Evolutionary conservation across 2,888 invertebrate species (phyloP), one percentile per base, ranked within the genome.

Genomic region (Limulus polyphemus): DNA sequence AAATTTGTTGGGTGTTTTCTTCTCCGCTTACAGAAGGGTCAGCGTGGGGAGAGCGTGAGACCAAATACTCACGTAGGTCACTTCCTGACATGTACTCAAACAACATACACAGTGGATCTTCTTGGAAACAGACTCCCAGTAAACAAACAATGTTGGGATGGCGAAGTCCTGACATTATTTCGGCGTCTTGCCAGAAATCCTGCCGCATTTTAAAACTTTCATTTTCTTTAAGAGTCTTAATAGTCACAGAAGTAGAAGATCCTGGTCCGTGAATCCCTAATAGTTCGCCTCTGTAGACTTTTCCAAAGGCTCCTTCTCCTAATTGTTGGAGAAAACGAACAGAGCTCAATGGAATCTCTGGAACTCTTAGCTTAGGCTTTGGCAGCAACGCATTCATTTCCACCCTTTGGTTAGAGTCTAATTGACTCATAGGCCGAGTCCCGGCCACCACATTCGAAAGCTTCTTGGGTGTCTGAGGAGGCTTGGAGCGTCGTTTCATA

Each of bases 61-160:
- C 88, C 32, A 99, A 80, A 78, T 93, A 97, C 77, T 98, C 97
- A 74, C 98, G 97, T 59, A 99, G 81, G 77, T 99, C 97, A 0
- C 98, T 97, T 76, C 92, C 76, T 0, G 90, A 88, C 95, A 98
- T 97, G 75, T 91, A 94, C 76, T 99, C 98, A 78, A 98, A 98
- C 32, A 99, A 79, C 91, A 97, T 94, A 74, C 93, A 93, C 66
- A 69, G 67, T 12, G 69, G 69, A 50, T 70, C 69, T 55, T 70
- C 67, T 57, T 65, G 52, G 60, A 67, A 62, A 55, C 69, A 69
- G 12, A 89, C 85, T 65, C 89, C 90, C 57, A 88, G 79, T 47
- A 90, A 80, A 0, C 84, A 82, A n/a, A 90, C 80, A 70, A 90
- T 89, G 73, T 90, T 88, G 11, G 83, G 80, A 75, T 90, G 89